Percentiles rank a stretch among this genome's conserved stretches.
Conservation (phyloP, 1,140 invertebrate genomes). For the Ips typographus region DNA sequence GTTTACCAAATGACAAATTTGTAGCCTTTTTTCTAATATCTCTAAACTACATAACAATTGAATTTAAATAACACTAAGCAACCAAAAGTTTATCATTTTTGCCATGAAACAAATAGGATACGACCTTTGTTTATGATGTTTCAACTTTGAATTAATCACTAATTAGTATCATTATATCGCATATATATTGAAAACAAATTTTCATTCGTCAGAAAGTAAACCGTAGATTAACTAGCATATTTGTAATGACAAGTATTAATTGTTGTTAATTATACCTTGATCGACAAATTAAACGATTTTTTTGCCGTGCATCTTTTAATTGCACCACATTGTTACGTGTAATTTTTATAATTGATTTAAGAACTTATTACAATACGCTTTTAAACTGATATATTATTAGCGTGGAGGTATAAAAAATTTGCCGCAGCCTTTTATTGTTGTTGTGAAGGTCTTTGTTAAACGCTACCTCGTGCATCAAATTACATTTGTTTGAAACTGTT, state of each 20-base stretch:
- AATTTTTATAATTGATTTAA: constrained; percentile 2
- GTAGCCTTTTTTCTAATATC: too few relatives aligned
- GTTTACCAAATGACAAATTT: too few relatives aligned
- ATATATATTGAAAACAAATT: too few relatives aligned
- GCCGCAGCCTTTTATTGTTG: constrained; percentile 2
- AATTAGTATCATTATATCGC: too few relatives aligned
- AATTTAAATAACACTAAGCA: too few relatives aligned
- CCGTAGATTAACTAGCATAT: neutral
- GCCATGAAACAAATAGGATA: too few relatives aligned
- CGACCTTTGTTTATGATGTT: too few relatives aligned
- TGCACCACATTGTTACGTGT: neutral
- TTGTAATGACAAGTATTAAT: too few relatives aligned
- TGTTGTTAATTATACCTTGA: neutral
- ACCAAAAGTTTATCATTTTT: too few relatives aligned
- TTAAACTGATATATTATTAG: constrained; percentile 16
- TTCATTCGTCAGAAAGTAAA: neutral
- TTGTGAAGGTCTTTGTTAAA: neutral
- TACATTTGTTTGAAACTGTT: neutral
- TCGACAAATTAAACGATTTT: neutral
- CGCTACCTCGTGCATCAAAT: neutral
- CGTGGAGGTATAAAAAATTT: constrained; percentile 2
- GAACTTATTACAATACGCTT: constrained; percentile 18
- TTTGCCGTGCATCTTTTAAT: neutral
- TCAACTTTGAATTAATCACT: too few relatives aligned
- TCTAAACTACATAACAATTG: too few relatives aligned